Base-by-base conservation (phyloP, 2,113 vertebrate genomes). In the human region DNA sequence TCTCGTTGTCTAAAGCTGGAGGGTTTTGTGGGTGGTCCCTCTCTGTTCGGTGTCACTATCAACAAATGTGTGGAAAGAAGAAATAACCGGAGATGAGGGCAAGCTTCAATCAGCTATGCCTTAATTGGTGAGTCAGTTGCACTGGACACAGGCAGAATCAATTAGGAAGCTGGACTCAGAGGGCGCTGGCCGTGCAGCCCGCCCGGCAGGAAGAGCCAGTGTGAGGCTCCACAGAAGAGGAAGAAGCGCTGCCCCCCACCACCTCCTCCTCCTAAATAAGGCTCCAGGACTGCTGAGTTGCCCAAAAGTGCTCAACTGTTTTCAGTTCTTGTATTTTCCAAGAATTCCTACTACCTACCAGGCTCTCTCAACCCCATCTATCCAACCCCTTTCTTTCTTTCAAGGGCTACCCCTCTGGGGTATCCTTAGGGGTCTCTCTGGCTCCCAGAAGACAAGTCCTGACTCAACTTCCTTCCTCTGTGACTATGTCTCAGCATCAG, bases 1-100 rank as follows among this genome's bases (percentile, higher is more conserved):
- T 73, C 38, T 55, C 5, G 0, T 64, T 94, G 85, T 96, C 93
- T 97, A 90, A 89, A 80, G 23, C 32, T 40, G 89, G 64, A 80
- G 68, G 76, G 30, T 91, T 93, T 89, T 30, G 87, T 85, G 87
- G 94, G 89, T 98, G 97, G 96, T 96, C 93, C 40, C 68, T n/a
- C 72, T 96, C 96, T 96, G 95, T 70, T 89, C 10, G 25, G 68
- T 91, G 88, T 95, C 90, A 95, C 84, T 81, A 87, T 96, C 88
- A 57, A 78, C 88, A 89, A 61, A 78, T 23, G 8, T 90, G 94
- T 94, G 9, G 72, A 70, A 89, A 93, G 79, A 79, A 55, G 88
- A 84, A 90, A 72, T 81, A 72, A 75, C 70, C 4, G 0, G 76
- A 61, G 92, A 89, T 61, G 48, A 1, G 3, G 66, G 20, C 48